Conservation (phyloP, 2,113 vertebrate genomes). For the Anoura caudifer region DNA sequence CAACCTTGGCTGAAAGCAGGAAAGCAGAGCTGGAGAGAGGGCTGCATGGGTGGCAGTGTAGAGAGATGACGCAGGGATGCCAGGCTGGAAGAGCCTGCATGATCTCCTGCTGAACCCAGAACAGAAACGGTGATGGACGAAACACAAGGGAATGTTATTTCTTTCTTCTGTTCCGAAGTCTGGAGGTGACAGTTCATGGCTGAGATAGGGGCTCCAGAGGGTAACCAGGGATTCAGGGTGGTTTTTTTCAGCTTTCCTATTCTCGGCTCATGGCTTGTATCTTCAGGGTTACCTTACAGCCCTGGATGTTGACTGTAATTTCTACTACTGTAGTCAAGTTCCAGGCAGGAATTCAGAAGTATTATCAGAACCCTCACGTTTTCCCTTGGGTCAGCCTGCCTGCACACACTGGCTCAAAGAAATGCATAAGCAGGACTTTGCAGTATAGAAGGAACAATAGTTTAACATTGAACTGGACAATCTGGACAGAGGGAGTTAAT, state of each 20-base stretch:
- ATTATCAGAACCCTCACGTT: not conserved
- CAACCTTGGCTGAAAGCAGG: rapidly evolving
- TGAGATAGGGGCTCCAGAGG: not conserved
- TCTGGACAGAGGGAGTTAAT: not conserved
- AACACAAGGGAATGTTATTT: not conserved
- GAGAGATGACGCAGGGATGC: not conserved
- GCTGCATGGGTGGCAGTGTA: rapidly evolving
- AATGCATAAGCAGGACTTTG: not conserved
- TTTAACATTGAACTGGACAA: not conserved
- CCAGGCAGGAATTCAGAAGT: not conserved
- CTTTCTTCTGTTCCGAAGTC: not conserved
- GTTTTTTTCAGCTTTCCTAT: not conserved
- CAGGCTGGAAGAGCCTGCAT: not conserved
- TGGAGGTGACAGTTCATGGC: too few relatives aligned
- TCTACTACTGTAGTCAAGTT: not conserved
- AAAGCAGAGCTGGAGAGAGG: not conserved
- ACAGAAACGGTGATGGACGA: not conserved
- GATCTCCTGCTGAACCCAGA: not conserved
- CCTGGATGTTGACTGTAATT: not conserved
- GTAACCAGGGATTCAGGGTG: not conserved
- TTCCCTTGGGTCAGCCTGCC: not conserved
- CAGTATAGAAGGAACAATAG: not conserved
- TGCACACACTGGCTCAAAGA: not conserved
- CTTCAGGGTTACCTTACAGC: not conserved
- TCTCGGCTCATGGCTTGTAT: not conserved